These are phyloP conservation scores for Cydia splendana DNA, from an alignment of 1,140 invertebrate genomes.

Conservation along the genomic window DNA sequence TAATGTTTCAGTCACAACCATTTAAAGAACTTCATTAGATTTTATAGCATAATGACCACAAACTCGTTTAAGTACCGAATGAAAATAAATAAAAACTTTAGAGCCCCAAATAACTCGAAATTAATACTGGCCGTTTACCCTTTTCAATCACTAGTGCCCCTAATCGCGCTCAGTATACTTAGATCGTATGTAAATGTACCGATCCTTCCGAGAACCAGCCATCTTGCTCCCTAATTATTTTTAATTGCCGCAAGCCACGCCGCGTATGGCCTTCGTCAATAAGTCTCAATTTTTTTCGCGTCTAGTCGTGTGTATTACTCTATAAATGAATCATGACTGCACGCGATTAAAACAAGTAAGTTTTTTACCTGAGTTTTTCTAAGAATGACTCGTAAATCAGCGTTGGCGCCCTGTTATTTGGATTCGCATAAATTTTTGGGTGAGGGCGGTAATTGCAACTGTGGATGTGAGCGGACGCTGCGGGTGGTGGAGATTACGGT, in stretches of 20 bases:
- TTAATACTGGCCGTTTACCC: constrained; percentile 61
- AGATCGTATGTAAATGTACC: constrained; percentile 74
- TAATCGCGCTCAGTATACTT: constrained; percentile 68
- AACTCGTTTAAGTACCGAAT: not conserved
- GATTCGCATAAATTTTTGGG: constrained; percentile 55
- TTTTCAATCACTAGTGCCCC: constrained; percentile 74
- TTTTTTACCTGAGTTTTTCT: constrained; percentile 58
- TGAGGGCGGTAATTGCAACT: constrained; percentile 53
- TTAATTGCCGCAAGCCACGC: constrained; percentile 73
- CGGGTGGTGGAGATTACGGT: constrained; percentile 46
- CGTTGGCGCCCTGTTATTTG: constrained; percentile 68
- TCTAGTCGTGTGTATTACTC: constrained; percentile 64
- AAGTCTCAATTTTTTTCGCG: constrained; percentile 71
- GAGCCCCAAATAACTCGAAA: constrained; percentile 36
- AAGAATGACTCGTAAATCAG: constrained; percentile 67
- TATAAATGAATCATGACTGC: constrained; percentile 64
- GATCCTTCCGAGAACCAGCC: constrained; percentile 72
- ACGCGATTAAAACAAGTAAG: constrained; percentile 58
- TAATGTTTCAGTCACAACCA: not conserved
- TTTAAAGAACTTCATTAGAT: not conserved
- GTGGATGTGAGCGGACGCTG: constrained; percentile 43
- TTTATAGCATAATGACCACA: constrained; percentile 5
- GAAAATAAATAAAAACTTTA: constrained; percentile 40
- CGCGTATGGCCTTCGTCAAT: constrained; percentile 69
- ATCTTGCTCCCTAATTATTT: constrained; percentile 76